Evolutionary conservation across 2,113 vertebrate species (phyloP).

Genomic region (Clarias gariepinus): DNA sequence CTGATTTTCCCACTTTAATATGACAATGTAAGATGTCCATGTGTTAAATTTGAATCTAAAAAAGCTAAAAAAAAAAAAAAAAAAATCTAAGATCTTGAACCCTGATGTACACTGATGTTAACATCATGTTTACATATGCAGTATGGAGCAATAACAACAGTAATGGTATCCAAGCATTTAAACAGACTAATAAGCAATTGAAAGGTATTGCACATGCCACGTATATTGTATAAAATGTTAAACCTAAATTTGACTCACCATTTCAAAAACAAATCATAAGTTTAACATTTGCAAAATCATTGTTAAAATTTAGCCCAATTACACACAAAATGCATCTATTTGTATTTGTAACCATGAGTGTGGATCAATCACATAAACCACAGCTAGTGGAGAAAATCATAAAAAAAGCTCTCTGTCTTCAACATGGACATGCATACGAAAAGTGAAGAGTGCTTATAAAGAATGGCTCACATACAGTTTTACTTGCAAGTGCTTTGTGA

Average conservation of each 20-base stretch:
- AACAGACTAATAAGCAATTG: neutral
- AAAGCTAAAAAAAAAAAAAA: neutral
- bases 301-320: neutral
- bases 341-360: too few relatives aligned
- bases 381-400: constrained; percentile 36
- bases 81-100: neutral
- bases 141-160: neutral
- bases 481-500: constrained; percentile 36
- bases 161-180: neutral
- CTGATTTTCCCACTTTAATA: neutral
- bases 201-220: neutral
- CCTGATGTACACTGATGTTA: neutral
- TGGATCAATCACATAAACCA: neutral
- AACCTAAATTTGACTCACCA: neutral
- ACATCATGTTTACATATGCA: neutral
- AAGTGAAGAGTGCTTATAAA: constrained; percentile 63
- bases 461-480: constrained; percentile 61
- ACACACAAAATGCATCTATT: neutral
- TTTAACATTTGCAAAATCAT: neutral
- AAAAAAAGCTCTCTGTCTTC: constrained; percentile 25
- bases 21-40: neutral
- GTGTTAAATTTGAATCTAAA: neutral
- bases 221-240: neutral
- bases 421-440: constrained; percentile 10
- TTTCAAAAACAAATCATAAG: neutral